Conservation (phyloP, 2,888 invertebrate species). For the Cataglyphis livida region DNA sequence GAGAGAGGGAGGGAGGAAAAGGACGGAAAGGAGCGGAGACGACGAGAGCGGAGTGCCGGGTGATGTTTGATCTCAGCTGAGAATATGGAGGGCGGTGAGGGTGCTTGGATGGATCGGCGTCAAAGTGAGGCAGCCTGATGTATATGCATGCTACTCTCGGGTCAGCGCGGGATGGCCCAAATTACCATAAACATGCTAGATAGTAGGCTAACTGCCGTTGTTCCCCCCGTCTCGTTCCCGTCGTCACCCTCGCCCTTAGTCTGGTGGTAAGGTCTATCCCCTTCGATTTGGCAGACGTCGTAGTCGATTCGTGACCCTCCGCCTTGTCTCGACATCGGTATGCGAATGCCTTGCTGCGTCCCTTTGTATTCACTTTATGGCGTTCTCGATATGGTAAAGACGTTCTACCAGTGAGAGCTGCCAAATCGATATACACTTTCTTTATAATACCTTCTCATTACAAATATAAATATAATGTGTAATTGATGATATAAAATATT, state of each 20-base stretch:
- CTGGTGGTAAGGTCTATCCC: constrained; percentile 42
- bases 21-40: constrained; percentile 5
- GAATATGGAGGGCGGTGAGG: constrained; percentile 65
- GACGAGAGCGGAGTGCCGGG: constrained; percentile 27
- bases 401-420: neutral
- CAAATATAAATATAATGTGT: neutral
- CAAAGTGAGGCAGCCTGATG: constrained; percentile 80
- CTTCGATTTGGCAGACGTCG: constrained; percentile 40
- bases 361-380: constrained; percentile 33
- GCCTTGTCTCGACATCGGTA: constrained; percentile 21
- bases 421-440: neutral
- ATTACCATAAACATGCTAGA: constrained; percentile 82
- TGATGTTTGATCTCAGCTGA: constrained; percentile 69
- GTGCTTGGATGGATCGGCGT: constrained; percentile 76
- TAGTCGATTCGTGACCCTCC: constrained; percentile 21
- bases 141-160: constrained; percentile 80
- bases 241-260: constrained; percentile 36
- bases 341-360: constrained; percentile 15
- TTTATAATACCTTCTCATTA: neutral
- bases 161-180: constrained; percentile 77
- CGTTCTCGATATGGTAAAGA: constrained; percentile 16
- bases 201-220: constrained; percentile 79
- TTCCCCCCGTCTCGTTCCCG: constrained; percentile 62
- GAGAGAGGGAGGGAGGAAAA: neutral
- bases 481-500: neutral